These are phyloP conservation scores for Lepidurus couesii DNA, from an alignment of 1,140 invertebrate species.

Conservation along the genomic window DNA sequence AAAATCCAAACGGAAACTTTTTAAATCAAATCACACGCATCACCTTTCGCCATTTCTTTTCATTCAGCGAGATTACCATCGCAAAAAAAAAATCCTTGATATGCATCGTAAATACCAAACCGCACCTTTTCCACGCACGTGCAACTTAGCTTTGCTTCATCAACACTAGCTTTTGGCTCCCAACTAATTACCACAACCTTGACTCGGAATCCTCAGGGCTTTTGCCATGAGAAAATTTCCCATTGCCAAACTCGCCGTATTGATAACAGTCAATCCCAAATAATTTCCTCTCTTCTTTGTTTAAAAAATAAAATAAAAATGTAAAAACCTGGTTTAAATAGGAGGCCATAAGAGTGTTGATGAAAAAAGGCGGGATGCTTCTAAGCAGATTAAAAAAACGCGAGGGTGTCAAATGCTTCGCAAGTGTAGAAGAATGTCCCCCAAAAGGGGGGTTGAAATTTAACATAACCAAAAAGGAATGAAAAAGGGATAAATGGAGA, in stretches of 20 bases:
- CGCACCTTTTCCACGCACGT: constrained; percentile 10
- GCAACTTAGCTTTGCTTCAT: constrained; percentile 1
- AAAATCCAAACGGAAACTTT: background rate
- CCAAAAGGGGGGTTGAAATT: background rate
- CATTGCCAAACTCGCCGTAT: too few relatives aligned
- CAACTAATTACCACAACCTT: background rate
- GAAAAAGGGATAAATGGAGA: background rate
- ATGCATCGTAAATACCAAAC: background rate
- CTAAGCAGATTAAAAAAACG: constrained; percentile 3
- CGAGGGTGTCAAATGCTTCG: background rate
- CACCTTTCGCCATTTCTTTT: background rate
- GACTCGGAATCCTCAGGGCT: background rate
- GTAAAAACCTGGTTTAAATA: constrained; percentile 25
- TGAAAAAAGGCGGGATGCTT: background rate
- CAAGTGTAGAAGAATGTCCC: background rate
- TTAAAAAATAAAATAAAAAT: constrained; percentile 4
- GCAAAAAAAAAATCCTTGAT: background rate
- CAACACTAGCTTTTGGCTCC: background rate
- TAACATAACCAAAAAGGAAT: background rate
- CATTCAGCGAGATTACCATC: background rate
- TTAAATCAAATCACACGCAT: background rate
- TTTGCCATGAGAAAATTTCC: too few relatives aligned
- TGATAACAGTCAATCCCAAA: too few relatives aligned
- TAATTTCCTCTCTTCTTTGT: background rate
- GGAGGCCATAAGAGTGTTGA: constrained; percentile 2